These are phyloP conservation scores for Leucoraja erinaceus DNA, from an alignment of 2,113 vertebrate species.

Conservation along the genomic window DNA sequence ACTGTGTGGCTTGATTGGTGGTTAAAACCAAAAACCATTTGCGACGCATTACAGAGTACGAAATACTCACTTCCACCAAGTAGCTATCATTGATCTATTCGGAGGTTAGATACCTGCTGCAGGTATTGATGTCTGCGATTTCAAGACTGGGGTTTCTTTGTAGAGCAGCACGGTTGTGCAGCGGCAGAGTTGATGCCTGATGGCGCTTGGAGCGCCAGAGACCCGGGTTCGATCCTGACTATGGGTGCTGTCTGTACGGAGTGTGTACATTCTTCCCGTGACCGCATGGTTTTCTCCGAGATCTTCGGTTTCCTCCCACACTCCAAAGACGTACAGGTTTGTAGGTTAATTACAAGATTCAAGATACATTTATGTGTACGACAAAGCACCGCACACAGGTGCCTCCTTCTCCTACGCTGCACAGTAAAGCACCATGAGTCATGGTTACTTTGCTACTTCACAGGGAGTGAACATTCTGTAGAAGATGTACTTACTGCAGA, in stretches of 20 bases:
- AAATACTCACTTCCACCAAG: not conserved
- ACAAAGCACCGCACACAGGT: not conserved
- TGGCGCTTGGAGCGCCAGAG: no score
- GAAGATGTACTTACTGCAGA: not conserved
- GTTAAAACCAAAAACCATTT: not conserved
- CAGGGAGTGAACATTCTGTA: not conserved
- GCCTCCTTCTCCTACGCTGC: not conserved
- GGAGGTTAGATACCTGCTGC: not conserved
- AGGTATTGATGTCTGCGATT: not conserved
- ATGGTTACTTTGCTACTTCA: constrained; percentile 6
- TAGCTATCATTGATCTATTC: not conserved
- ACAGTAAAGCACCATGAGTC: constrained; percentile 3
- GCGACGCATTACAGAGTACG: not conserved
- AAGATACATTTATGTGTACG: no score
- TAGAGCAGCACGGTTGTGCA: no score
- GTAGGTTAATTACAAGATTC: no score
- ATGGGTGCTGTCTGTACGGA: no score
- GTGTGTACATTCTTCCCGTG: no score
- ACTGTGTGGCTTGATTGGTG: not conserved
- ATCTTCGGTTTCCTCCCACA: no score
- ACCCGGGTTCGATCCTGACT: no score
- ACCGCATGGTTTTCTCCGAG: no score
- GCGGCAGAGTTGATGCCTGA: no score
- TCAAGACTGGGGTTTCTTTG: not conserved
- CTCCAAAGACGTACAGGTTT: no score